phyloP scores from a whole-genome alignment of 2,797 vertebrate species.

The Buphagus erythrorhynchus region DNA sequence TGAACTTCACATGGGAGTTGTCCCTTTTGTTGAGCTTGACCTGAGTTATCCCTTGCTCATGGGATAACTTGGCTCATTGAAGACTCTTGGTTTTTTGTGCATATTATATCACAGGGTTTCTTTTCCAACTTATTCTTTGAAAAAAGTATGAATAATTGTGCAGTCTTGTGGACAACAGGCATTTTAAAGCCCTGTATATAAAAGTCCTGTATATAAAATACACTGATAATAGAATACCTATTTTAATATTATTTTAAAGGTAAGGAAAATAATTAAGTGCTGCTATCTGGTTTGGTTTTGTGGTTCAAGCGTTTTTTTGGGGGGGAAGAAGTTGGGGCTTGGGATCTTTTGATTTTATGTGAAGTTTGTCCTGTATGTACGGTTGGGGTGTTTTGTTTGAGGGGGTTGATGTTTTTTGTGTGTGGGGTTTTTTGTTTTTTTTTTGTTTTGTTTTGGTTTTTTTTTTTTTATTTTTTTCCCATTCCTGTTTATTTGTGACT shows the following conservation, averaged over 20 bases:
- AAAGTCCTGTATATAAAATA: background rate
- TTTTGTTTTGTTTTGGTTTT: background rate
- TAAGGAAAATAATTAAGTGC: background rate
- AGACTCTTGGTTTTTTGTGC: background rate
- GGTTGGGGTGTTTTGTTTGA: background rate
- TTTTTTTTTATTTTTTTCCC: background rate
- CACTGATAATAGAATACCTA: background rate
- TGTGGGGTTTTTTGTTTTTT: background rate
- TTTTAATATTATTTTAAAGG: background rate
- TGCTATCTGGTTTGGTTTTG: background rate
- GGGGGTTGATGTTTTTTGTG: too few relatives aligned
- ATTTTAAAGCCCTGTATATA: background rate
- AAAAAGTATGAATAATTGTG: background rate
- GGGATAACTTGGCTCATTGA: background rate
- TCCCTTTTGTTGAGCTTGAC: background rate
- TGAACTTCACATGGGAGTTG: background rate
- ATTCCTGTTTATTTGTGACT: too few relatives aligned
- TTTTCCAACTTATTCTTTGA: background rate
- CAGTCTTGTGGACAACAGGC: background rate
- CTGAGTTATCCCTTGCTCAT: background rate
- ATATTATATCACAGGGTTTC: background rate
- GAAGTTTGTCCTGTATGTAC: background rate
- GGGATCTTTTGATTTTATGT: background rate
- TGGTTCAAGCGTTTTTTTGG: fast-evolving
- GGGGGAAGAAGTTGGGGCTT: background rate